Base-by-base conservation (phyloP, 2,888 invertebrate species). In the Pegoplata infirma region DNA sequence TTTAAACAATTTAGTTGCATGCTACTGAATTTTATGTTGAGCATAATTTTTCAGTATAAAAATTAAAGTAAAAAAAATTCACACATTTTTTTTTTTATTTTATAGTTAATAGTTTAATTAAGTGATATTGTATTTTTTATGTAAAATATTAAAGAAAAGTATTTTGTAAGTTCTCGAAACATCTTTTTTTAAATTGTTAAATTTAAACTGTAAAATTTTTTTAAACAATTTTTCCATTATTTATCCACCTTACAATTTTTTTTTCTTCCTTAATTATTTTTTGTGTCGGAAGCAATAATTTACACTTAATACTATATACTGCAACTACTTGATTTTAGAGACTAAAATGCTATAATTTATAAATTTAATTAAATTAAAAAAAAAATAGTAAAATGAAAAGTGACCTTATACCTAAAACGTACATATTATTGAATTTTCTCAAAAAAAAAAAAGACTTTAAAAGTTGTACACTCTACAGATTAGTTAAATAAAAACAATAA, bases 11-110 rank as follows among this genome's bases (percentile, higher is more conserved):
- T 64, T 68, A 63, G 56, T 53, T 40, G 2, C n/a, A n/a, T 69
- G 7, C 7, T 73, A 74, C 36, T 74, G 63, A 69, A 67, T 74
- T 81, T 84, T 86, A 84, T 85, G 84, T 85, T 84, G 82, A 85
- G 82, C 85, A 85, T 86, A 85, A 83, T 58, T 66, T 64, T 49
- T 68, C 53, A 71, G 63, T 72, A 44, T 58, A 61, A 1, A 59
- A 28, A 14, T 28, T 21, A 47, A n/a, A n/a, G n/a, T 5, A 63
- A 51, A 64, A 12, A 63, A n/a, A 71, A 68, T 2, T 74, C 19
- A 74, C 10, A 59, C 66, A 64, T 51, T 66, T n/a, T n/a, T n/a
- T n/a, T n/a, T n/a, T n/a, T n/a, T n/a, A n/a, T n/a, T n/a, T 46
- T 51, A 28, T 68, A 68, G n/a, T n/a, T n/a, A n/a, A 10, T 56